Base-by-base conservation (phyloP, 2,888 invertebrate genomes). In the Agrochola lychnidis region DNA sequence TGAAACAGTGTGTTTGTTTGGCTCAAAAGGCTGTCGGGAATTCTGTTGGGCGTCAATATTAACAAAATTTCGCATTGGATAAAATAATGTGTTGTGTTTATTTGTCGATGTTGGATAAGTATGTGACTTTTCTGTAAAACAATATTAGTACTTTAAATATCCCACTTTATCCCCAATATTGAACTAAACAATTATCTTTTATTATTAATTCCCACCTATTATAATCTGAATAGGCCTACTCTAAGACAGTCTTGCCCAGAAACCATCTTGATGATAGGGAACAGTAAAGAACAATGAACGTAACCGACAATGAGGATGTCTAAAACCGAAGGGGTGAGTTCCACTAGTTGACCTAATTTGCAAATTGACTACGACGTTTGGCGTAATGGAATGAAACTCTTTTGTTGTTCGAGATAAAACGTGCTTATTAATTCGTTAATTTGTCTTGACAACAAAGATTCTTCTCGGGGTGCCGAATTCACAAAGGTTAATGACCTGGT, bases 271-370 rank as follows among this genome's bases (percentile, higher is more conserved):
- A 72, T 82, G 73, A 42, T 73, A 56, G 67, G 51, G 77, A 67
- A 68, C 66, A 73, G 74, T 69, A 45, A 68, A 71, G 67, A 72
- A 86, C 79, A 84, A 80, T 74, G 78, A 61, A 72, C 57, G 48
- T 48, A 48, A 51, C 67, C 51, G 53, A 70, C 86, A 87, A 87
- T 84, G 84, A 42, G 71, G 78, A 81, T 66, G 70, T 74, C 57
- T 79, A 48, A 45, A 76, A 69, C 71, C 68, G 22, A 78, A 79
- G 76, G 86, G 82, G 87, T 86, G 82, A 51, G 59, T 68, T 70
- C 61, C 57, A 75, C 63, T 80, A 87, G 83, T 83, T 87, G 85
- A 87, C 87, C 87, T 77, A 85, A 83, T 88, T 88, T 87, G 70
- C 62, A 81, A 85, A 85, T 83, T 73, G 77, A 69, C 73, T 81